phyloP scores from a whole-genome alignment of 2,797 vertebrate genomes.

The Sebastes cheni region DNA sequence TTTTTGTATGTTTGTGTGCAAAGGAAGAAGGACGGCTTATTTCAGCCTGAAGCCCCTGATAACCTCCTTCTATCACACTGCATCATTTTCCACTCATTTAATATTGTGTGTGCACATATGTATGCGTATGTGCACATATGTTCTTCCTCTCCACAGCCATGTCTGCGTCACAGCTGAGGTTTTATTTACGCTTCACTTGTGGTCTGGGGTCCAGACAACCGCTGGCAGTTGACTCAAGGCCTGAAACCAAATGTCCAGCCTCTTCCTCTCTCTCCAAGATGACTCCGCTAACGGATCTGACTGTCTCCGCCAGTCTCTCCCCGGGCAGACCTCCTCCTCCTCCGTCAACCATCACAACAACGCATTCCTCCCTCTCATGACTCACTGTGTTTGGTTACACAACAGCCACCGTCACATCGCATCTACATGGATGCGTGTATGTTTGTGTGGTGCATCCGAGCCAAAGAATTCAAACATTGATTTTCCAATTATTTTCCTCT shows the following conservation, averaged over 20 bases:
- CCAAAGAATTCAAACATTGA: constrained; percentile 37
- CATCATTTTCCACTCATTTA: constrained; percentile 48
- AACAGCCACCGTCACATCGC: constrained; percentile 69
- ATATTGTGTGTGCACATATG: constrained; percentile 16
- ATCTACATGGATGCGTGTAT: constrained; percentile 39
- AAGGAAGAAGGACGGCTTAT: constrained; percentile 2
- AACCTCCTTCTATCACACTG: constrained; percentile 69
- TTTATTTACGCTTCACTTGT: constrained; percentile 54
- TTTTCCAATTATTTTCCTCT: constrained; percentile 58
- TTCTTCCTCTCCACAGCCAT: constrained; percentile 30
- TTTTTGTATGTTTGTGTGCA: constrained; percentile 6
- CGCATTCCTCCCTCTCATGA: constrained; percentile 68
- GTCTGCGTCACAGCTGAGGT: constrained; percentile 37
- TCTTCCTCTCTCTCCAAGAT: constrained; percentile 48
- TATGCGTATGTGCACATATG: constrained; percentile 3
- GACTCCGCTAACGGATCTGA: constrained; percentile 64
- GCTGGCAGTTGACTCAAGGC: constrained; percentile 40
- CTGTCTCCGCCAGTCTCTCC: constrained; percentile 55
- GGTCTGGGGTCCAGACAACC: constrained; percentile 55
- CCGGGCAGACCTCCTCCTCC: constrained; percentile 51
- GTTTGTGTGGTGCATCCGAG: constrained; percentile 27
- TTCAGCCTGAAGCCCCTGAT: constrained; percentile 43
- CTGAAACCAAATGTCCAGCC: constrained; percentile 60
- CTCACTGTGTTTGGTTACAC: constrained; percentile 75
- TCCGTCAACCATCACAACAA: constrained; percentile 61